Conservation (phyloP, 2,888 invertebrate species). For the Euplagia quadripunctaria region DNA sequence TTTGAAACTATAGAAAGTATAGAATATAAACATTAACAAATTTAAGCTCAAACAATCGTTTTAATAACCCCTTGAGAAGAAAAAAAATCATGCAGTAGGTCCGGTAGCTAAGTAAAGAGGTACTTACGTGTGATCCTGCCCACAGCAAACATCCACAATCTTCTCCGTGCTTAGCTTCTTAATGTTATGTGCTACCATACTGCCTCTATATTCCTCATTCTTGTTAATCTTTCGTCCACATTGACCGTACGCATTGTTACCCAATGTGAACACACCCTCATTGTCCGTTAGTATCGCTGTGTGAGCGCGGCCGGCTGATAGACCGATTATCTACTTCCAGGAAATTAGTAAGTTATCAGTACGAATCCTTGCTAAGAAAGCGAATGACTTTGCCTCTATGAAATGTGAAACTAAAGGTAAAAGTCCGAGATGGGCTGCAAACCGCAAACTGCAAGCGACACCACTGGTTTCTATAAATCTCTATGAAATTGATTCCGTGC, state of each 20-base stretch:
- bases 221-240: constrained; percentile 94
- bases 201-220: constrained; percentile 91
- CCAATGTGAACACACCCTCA: constrained; percentile 94
- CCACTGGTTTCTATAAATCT: no score
- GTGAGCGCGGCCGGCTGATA: constrained; percentile 96
- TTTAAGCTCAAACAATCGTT: neutral
- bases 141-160: constrained; percentile 92
- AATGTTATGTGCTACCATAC: constrained; percentile 90
- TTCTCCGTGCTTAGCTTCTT: constrained; percentile 88
- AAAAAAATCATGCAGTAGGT: no score
- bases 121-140: constrained; percentile 95
- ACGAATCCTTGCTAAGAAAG: no score
- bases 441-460: no score
- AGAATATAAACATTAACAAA: neutral
- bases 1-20: neutral
- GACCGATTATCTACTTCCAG: constrained; percentile 62
- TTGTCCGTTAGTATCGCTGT: constrained; percentile 92
- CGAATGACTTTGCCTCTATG: no score
- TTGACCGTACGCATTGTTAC: constrained; percentile 98
- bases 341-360: neutral
- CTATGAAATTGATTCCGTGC: no score
- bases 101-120: neutral
- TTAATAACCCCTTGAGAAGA: no score
- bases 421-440: no score
- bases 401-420: no score